phyloP scores from a whole-genome alignment of 2,113 vertebrate genomes.

The Poicephalus gulielmi region DNA sequence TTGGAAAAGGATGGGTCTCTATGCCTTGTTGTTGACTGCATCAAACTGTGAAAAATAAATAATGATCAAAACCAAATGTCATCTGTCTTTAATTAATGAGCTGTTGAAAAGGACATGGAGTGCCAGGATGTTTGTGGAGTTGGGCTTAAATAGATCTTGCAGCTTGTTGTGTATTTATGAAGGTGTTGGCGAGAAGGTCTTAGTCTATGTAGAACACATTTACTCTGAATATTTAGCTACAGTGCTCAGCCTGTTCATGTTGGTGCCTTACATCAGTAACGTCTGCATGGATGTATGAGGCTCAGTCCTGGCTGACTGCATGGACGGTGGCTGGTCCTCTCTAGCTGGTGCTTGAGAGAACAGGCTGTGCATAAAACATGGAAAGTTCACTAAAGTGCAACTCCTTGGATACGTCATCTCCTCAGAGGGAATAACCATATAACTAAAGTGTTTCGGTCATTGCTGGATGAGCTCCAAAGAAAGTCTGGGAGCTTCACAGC shows the following conservation, averaged over 20 bases:
- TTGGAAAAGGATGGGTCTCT: constrained; percentile 2
- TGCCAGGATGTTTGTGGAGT: constrained; percentile 50
- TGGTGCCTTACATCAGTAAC: neutral
- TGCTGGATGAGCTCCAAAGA: neutral
- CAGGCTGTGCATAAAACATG: neutral
- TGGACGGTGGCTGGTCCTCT: neutral
- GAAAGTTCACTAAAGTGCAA: neutral
- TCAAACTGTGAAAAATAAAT: constrained; percentile 58
- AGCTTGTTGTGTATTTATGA: constrained; percentile 21
- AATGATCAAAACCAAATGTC: constrained; percentile 67
- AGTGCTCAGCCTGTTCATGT: neutral
- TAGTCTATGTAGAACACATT: neutral
- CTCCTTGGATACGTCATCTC: neutral
- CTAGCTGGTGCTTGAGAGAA: constrained; percentile 1
- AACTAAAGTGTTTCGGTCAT: neutral
- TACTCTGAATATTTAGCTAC: neutral
- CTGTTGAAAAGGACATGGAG: constrained; percentile 58
- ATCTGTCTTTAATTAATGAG: constrained; percentile 63
- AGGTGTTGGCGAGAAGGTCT: constrained; percentile 40
- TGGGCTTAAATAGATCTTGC: constrained; percentile 29
- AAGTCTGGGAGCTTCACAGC: constrained; percentile 1
- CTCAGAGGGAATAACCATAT: neutral
- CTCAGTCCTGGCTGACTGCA: neutral
- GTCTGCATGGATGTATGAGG: neutral
- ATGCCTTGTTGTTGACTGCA: constrained; percentile 39